A percentile compares a stretch with the other conserved stretches of the same genome.
Evolutionary conservation across 2,888 invertebrate genomes (phyloP).

Genomic region (Meteorus cinctellus): DNA sequence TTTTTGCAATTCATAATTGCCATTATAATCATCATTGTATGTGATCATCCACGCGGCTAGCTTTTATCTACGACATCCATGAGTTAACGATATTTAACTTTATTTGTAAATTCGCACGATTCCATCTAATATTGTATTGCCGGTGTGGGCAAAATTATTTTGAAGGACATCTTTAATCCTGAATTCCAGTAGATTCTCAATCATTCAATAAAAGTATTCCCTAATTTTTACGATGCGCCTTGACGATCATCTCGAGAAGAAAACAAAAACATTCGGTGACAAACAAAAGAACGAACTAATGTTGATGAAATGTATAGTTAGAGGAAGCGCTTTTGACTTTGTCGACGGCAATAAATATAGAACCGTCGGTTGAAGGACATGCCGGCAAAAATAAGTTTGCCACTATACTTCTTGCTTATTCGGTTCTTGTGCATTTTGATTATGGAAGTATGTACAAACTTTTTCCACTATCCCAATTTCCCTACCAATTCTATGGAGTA

Average conservation of each 20-base stretch:
- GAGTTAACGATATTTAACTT: no score
- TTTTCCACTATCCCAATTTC: neutral
- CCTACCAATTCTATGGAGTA: neutral
- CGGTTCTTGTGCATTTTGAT: conserved; percentile 32
- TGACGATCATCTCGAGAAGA: neutral
- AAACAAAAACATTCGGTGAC: neutral
- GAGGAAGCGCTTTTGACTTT: conserved; percentile 38
- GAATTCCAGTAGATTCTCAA: neutral
- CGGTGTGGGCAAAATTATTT: neutral
- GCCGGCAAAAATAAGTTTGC: conserved; percentile 69
- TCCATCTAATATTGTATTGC: neutral
- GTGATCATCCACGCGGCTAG: no score
- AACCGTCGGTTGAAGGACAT: conserved; percentile 70
- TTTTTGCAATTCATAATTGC: neutral
- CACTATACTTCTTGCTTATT: conserved; percentile 57
- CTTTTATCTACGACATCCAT: no score
- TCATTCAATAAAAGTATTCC: no score
- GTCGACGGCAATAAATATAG: conserved; percentile 69
- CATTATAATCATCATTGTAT: no score
- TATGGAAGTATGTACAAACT: no score
- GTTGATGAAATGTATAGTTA: conserved; percentile 10
- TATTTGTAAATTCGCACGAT: no score
- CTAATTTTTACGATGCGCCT: neutral
- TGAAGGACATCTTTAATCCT: neutral
- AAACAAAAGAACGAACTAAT: neutral